A percentile compares a stretch with the other conserved stretches of the same genome.
phyloP scores from a whole-genome alignment of 2,113 vertebrate species.

The Psettodes erumei region DNA sequence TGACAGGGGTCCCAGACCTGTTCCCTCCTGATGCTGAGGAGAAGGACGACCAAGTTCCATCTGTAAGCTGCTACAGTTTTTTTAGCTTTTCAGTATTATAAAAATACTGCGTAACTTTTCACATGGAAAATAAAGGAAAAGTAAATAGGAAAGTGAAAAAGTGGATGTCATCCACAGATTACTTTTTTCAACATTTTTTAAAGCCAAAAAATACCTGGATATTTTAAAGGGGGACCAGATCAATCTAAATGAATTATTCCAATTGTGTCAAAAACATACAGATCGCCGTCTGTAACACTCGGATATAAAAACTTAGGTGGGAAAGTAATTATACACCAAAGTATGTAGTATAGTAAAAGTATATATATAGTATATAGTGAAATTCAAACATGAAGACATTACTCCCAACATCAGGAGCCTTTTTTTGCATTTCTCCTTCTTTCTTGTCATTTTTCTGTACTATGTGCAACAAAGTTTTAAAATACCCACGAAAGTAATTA shows the following conservation, averaged over 20 bases:
- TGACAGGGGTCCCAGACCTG: conserved; percentile 89
- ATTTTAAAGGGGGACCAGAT: neutral
- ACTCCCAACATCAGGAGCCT: too few species aligned
- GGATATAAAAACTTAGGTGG: neutral
- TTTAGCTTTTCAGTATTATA: too few species aligned
- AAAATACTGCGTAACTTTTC: too few species aligned
- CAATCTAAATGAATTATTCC: too few species aligned
- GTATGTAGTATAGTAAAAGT: too few species aligned
- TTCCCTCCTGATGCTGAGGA: conserved; percentile 84
- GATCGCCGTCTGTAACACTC: neutral
- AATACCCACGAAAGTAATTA: neutral
- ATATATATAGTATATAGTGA: too few species aligned
- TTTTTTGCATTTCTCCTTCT: neutral
- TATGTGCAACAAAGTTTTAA: neutral
- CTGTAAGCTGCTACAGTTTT: conserved; percentile 85
- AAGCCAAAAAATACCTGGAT: neutral
- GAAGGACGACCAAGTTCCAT: conserved; percentile 85
- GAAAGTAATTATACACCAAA: neutral
- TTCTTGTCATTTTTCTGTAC: neutral
- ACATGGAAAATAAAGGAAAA: too few species aligned
- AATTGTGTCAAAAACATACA: neutral
- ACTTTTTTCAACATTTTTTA: too few species aligned
- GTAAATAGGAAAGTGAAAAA: too few species aligned
- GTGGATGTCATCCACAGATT: too few species aligned
- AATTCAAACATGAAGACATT: too few species aligned